Percentiles rank a stretch among this genome's conserved stretches.
Conservation (phyloP, 2,888 invertebrate genomes). For the Mesorhabditis sp. region DNA sequence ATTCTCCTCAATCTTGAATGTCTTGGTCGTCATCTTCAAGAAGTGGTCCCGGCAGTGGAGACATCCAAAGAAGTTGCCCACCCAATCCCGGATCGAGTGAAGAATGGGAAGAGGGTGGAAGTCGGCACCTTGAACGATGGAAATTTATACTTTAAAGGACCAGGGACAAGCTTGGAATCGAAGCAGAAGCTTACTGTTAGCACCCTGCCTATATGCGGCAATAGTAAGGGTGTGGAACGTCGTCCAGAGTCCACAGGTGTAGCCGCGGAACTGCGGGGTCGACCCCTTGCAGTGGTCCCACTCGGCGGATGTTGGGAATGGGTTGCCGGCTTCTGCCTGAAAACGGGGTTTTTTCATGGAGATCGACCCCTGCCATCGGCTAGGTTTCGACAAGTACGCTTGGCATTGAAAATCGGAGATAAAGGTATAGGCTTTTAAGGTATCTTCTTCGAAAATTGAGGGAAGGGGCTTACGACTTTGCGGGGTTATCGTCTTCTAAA, state of each 20-base stretch:
- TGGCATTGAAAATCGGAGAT: neutral
- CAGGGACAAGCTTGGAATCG: neutral
- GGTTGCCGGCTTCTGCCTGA: slow-evolving; percentile 43
- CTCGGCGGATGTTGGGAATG: slow-evolving; percentile 49
- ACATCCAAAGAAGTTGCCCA: slow-evolving; percentile 92
- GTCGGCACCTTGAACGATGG: slow-evolving; percentile 16
- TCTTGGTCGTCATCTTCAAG: slow-evolving; percentile 73
- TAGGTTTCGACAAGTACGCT: no score
- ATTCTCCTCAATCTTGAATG: slow-evolving; percentile 48
- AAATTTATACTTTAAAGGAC: neutral
- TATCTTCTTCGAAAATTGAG: no score
- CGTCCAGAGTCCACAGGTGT: slow-evolving; percentile 90
- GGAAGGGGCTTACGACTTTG: no score
- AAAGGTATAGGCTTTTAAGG: neutral
- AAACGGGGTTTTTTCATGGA: slow-evolving; percentile 3
- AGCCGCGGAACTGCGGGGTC: slow-evolving; percentile 65
- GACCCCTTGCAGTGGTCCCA: slow-evolving; percentile 55
- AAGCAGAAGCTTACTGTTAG: slow-evolving; percentile 15
- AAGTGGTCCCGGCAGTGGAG: slow-evolving; percentile 84
- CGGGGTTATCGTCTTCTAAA: no score
- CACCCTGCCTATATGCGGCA: slow-evolving; percentile 64
- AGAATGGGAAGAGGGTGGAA: slow-evolving; percentile 70
- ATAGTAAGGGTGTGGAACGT: slow-evolving; percentile 87
- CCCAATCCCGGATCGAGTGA: slow-evolving; percentile 78
- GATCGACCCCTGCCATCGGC: no score